A percentile compares a stretch with the other conserved stretches of the same genome.
These are phyloP conservation scores for Tachuris rubrigastra DNA, from an alignment of 2,113 vertebrate species.

Conservation along the genomic window DNA sequence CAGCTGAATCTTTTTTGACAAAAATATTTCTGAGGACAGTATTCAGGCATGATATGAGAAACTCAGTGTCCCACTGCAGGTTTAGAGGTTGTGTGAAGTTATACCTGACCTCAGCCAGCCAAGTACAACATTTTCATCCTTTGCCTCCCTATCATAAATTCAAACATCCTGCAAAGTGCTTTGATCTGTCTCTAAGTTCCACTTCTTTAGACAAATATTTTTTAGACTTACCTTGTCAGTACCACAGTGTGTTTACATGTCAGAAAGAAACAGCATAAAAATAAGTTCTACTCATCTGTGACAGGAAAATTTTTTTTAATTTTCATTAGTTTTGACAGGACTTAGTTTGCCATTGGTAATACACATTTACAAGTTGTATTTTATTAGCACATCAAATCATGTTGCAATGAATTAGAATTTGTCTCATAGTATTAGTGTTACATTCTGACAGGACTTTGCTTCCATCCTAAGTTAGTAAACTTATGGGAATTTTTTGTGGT, in stretches of 20 bases:
- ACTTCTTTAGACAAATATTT: background rate
- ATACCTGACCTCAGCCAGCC: background rate
- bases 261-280: background rate
- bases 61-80: background rate
- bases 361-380: constrained; percentile 20
- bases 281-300: constrained; percentile 1
- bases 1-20: constrained; percentile 13
- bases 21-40: background rate
- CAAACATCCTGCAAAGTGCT: background rate
- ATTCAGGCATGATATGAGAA: constrained; percentile 1
- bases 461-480: background rate
- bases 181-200: background rate
- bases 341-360: constrained; percentile 49
- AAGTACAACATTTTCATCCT: background rate
- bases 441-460: background rate
- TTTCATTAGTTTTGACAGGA: constrained; percentile 56
- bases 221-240: background rate
- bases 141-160: background rate
- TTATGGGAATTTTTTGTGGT: background rate
- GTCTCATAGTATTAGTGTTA: constrained; percentile 23
- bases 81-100: background rate
- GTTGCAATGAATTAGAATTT: background rate
- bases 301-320: constrained; percentile 13
- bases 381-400: constrained; percentile 13
- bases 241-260: background rate